These are phyloP conservation scores for Copsychus sechellarum DNA, from an alignment of 2,113 vertebrate genomes.

Conservation along the genomic window DNA sequence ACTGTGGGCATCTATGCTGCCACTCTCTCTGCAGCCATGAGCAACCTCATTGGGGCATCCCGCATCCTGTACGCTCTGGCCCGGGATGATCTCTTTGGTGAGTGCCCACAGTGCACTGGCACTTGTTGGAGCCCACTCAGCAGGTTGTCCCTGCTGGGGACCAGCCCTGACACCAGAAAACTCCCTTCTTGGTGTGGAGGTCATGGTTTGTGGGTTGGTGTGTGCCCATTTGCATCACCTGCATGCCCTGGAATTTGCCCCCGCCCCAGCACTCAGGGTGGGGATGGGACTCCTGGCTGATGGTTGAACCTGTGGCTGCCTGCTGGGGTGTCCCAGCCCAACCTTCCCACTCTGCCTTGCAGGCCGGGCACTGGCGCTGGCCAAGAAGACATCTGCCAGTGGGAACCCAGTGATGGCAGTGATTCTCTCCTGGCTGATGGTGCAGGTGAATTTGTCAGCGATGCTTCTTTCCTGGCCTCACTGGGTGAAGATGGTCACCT, in stretches of 20 bases:
- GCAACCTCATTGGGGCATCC: slow-evolving; percentile 88
- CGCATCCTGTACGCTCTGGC: slow-evolving; percentile 89
- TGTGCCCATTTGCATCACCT: neutral
- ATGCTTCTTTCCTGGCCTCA: accelerated
- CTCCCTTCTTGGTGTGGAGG: neutral
- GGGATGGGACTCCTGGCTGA: neutral
- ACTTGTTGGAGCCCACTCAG: accelerated
- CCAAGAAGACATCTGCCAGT: slow-evolving; percentile 81
- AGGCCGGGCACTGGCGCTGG: slow-evolving; percentile 80
- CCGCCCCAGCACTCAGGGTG: neutral
- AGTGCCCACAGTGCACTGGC: neutral
- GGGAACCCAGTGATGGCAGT: slow-evolving; percentile 90
- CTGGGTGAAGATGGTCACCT: neutral
- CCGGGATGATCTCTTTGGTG: slow-evolving; percentile 88
- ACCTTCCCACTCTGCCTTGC: neutral
- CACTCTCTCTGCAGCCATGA: slow-evolving; percentile 88
- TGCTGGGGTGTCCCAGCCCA: neutral
- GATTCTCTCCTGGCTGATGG: slow-evolving; percentile 87
- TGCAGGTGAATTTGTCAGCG: slow-evolving; percentile 74
- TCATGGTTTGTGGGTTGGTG: neutral
- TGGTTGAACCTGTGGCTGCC: neutral
- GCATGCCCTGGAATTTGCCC: neutral
- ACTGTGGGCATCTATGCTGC: slow-evolving; percentile 86
- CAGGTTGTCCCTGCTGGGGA: neutral
- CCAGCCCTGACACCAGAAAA: neutral